Base-by-base conservation (phyloP, 2,888 invertebrate species). In the Agrenia bidenticulata region DNA sequence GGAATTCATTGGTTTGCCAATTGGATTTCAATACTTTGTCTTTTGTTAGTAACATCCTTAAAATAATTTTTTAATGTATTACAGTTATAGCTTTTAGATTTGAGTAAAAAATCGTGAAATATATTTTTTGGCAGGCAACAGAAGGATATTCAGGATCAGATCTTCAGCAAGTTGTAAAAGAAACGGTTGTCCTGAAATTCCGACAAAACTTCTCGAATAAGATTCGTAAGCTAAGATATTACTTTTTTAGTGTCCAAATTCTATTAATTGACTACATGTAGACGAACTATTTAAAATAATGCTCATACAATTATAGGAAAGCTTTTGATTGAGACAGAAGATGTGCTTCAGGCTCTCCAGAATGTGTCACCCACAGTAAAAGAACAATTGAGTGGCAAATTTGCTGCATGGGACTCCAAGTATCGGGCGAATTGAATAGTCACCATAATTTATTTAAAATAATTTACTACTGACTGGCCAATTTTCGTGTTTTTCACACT, bases 91-190 rank as follows among this genome's bases (percentile, higher is more conserved):
- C n/a, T n/a, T n/a, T n/a, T n/a, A n/a, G n/a, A n/a, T n/a, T n/a
- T n/a, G n/a, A n/a, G n/a, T n/a, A n/a, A n/a, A n/a, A n/a, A n/a
- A n/a, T n/a, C n/a, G n/a, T n/a, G n/a, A 51, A 61, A 59, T 19
- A 7, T 37, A 21, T 45, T 15, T 64, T 41, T 32, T 42, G 21
- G 2, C 77, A 84, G 83, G 78, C 78, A 73, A 90, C 90, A 0
- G 85, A 87, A 15, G 87, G 88, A 2, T 95, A 92, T 78, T 92
- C 94, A 0, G 93, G 94, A 0, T 91, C 92, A 13, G 96, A 96
- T 78, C 86, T 96, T 56, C 88, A 89, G 77, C 81, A 90, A 71
- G 86, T 92, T 32, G 92, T 92, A 79, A 94, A 94, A 80, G 94
- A 95, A 82, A 89, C 92, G 0, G 86, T 89, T 63, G 94, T 96